Base-by-base conservation (phyloP, 2,888 invertebrate species). In the Villa cingulata region DNA sequence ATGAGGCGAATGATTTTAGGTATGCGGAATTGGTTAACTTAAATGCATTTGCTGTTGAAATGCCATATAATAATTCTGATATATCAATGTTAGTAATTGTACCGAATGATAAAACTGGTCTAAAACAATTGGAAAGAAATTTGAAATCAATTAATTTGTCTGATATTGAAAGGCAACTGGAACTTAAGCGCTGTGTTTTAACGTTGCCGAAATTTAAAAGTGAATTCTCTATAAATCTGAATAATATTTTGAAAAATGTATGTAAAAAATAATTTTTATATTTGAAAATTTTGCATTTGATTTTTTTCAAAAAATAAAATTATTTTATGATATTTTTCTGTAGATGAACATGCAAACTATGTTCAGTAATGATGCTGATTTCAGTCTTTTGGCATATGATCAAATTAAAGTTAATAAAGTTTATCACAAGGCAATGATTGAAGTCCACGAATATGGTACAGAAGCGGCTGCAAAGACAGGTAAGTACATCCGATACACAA, bases 381-480 rank as follows among this genome's bases (percentile, higher is more conserved):
- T 89, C 55, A 72, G 72, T 17, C 79, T 79, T 17, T 67, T 89
- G 37, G 19, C 39, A 54, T 54, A 18, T 27, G 60, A 0, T 70
- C 72, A 47, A 58, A 60, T 90, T 18, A 67, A 59, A 47, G 81
- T 90, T 4, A 78, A 78, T 39, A 78, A 83, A 60, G 82, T 83
- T 4, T 64, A 87, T 1, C 90, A 91, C 61, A 90, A 90, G 63
- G 83, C 88, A 0, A 86, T 83, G 59, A 81, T 91, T 56, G 84
- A 86, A 59, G 84, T 91, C 0, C 84, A 87, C 63, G 91, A 91
- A 62, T 83, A 88, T 60, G 91, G 91, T 0, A 83, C 86, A 2
- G 89, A 88, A 61, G 85, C 86, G 1, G 82, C 88, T 37, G 86
- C 88, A 4, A 86, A 85, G 16, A 86, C 87, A 29, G 56, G 66